Evolutionary conservation across 2,113 vertebrate species (phyloP).

Genomic region (Henicopernis longicauda): DNA sequence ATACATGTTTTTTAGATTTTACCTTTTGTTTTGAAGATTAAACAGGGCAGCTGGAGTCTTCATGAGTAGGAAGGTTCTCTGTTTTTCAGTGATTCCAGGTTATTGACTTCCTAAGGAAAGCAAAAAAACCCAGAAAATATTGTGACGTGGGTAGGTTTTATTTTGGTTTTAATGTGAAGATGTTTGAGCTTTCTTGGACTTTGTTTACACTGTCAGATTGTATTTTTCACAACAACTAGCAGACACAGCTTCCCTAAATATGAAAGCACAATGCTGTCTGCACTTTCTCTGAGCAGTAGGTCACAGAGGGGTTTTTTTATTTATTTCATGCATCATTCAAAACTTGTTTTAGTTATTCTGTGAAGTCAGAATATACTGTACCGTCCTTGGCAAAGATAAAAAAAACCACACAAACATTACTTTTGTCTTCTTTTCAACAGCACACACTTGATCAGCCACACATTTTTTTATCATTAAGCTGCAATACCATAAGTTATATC

Average conservation of each 20-base stretch:
- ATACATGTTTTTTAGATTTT: neutral
- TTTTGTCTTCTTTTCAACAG: neutral
- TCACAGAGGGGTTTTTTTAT: neutral
- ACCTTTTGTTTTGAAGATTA: neutral
- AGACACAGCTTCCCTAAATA: neutral
- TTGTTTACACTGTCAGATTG: neutral
- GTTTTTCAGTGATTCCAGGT: neutral
- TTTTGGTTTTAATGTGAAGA: neutral
- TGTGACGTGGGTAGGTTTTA: neutral
- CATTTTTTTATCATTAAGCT: neutral
- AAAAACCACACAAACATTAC: neutral
- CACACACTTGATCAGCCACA: neutral
- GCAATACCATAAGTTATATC: neutral
- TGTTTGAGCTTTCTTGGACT: neutral
- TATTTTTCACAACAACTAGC: neutral
- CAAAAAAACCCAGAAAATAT: neutral
- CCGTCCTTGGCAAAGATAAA: neutral
- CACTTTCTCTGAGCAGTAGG: neutral
- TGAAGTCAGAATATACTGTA: neutral
- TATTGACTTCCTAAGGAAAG: neutral
- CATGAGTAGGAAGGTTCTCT: neutral
- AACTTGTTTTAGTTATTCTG: neutral
- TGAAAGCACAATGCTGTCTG: neutral
- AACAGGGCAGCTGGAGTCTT: neutral
- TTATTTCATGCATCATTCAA: neutral